A percentile compares a stretch with the other conserved stretches of the same genome.
Conservation (phyloP, 1,140 invertebrate species). For the Heliconius congener region DNA sequence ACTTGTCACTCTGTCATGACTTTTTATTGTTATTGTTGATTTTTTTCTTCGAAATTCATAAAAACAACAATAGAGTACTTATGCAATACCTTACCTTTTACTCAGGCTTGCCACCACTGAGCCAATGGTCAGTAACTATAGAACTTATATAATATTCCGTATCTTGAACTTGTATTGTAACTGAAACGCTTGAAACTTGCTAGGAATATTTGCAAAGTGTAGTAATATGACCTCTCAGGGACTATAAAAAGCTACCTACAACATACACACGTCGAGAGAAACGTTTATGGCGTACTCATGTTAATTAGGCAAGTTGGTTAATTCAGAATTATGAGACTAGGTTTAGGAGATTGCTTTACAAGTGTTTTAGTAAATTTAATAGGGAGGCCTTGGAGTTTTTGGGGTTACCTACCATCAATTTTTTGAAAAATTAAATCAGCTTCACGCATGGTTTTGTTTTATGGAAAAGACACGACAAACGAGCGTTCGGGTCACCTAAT, state of each 20-base stretch:
- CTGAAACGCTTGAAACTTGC: slow-evolving; percentile 4
- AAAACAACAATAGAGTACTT: too few species aligned
- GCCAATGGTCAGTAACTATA: background rate
- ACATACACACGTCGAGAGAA: background rate
- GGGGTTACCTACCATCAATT: too few species aligned
- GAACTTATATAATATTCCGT: background rate
- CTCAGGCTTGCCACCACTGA: background rate
- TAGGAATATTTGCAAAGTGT: background rate
- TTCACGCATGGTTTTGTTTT: too few species aligned
- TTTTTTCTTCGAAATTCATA: too few species aligned
- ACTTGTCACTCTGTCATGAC: too few species aligned
- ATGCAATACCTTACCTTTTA: background rate
- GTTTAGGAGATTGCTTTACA: background rate
- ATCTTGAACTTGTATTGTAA: background rate
- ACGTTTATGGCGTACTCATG: background rate
- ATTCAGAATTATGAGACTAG: background rate
- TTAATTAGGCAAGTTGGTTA: background rate
- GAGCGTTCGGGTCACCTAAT: too few species aligned
- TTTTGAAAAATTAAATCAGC: too few species aligned
- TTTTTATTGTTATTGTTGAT: too few species aligned
- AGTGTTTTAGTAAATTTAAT: background rate
- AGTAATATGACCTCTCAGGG: background rate
- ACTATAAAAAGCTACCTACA: background rate
- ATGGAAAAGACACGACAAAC: too few species aligned
- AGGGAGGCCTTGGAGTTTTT: too few species aligned